Base-by-base conservation (phyloP, 2,888 invertebrate species). In the Synergus itoensis region DNA sequence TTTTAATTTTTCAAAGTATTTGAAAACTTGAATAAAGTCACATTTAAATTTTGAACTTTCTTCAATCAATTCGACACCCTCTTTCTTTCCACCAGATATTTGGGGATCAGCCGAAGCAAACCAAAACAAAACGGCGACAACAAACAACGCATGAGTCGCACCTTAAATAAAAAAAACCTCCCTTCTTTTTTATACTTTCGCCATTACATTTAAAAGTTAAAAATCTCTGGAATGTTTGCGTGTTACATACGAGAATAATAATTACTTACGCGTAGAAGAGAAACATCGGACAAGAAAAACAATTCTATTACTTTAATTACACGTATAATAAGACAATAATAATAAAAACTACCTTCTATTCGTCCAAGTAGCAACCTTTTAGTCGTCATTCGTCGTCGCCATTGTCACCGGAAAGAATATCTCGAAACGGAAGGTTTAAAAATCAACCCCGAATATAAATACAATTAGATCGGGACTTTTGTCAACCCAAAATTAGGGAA, bases 201-300 rank as follows among this genome's bases (percentile, higher is more conserved):
- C 65, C n/a, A 40, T 53, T 36, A 40, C n/a, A 53, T 53, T 53
- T 73, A 73, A 53, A 73, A 73, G 36, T 73, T 73, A 73, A 73
- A 60, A 62, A 73, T 53, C 53, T 73, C 73, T 73, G 73, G 73
- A 73, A 73, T 73, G 73, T 73, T 53, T 73, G n/a, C 45, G 48
- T 73, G 73, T 9, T 73, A 53, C 11, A 36, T 48, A 53, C 9
- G 73, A 36, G 48, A 73, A 53, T 53, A 73, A 73, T 48, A 53
- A 73, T 73, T 36, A 73, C 53, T 73, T 53, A 73, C 16, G 5
- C 36, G 53, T 73, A 73, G 73, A 73, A 73, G 73, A 73, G 53
- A 36, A 73, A 65, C 65, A 65, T 65, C n/a, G 65, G 40, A 65
- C 65, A 65, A 41, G 65, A 65, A 18, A 64, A 65, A 41, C 65